Evolutionary conservation across 2,113 vertebrate genomes (phyloP).

Genomic region (Tringa solitaria): DNA sequence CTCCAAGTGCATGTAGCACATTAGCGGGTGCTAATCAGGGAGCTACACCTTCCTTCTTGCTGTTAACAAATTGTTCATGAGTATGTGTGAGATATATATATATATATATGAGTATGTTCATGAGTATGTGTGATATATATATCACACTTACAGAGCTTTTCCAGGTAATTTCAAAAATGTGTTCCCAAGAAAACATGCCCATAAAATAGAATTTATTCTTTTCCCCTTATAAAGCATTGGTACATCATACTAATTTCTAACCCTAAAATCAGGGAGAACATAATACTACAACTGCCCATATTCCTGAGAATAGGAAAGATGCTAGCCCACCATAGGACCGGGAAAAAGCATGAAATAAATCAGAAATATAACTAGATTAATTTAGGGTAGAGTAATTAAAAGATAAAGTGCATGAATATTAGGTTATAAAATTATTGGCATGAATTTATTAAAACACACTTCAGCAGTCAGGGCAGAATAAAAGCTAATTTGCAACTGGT

Average conservation of each 20-base stretch:
- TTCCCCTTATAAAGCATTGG: neutral
- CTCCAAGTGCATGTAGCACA: neutral
- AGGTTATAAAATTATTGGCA: constrained; percentile 53
- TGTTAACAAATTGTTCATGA: neutral
- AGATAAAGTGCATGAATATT: constrained; percentile 53
- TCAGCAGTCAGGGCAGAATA: constrained; percentile 38
- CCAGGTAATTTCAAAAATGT: neutral
- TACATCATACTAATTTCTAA: neutral
- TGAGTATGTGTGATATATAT: no score
- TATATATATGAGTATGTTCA: neutral
- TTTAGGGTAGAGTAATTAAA: constrained; percentile 57
- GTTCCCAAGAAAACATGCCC: neutral
- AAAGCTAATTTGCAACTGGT: constrained; percentile 66
- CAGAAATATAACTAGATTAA: constrained; percentile 40
- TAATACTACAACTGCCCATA: neutral
- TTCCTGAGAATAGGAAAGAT: neutral
- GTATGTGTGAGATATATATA: neutral
- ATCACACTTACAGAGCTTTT: neutral
- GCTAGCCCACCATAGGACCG: neutral
- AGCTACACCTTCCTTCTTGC: neutral
- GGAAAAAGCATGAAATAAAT: constrained; percentile 47
- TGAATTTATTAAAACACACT: constrained; percentile 66
- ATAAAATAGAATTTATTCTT: neutral
- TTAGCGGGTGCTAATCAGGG: neutral
- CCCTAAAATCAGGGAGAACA: neutral